phyloP scores from a whole-genome alignment of 2,888 invertebrate species.

The Drosophila leonis region DNA sequence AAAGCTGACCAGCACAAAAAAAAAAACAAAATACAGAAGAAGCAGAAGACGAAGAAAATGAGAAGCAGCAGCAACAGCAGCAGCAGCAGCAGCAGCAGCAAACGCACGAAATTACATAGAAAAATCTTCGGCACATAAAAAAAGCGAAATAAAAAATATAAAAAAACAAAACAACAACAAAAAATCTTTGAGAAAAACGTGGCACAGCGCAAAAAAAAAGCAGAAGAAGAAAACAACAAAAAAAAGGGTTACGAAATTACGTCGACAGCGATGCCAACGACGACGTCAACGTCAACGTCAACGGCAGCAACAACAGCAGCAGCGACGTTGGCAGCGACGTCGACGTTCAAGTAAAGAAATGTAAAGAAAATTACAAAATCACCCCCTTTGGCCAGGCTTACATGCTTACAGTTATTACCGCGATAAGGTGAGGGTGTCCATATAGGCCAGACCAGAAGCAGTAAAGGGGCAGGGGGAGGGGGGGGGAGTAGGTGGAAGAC shows the following conservation, averaged over 20 bases:
- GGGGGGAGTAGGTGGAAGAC: conserved; percentile 6
- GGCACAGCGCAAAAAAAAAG: conserved; percentile 40
- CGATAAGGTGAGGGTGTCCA: conserved; percentile 75
- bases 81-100: conserved; percentile 34
- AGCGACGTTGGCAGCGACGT: background rate
- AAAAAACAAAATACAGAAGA: conserved; percentile 54
- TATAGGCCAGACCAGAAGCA: conserved; percentile 15
- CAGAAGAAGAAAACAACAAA: conserved; percentile 66
- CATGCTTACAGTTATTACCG: conserved; percentile 80
- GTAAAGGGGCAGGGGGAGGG: background rate
- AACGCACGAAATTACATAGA: conserved; percentile 78
- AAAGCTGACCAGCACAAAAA: conserved; percentile 80
- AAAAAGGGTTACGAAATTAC: conserved; percentile 67
- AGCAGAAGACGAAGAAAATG: conserved; percentile 3
- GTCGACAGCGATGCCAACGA: conserved; percentile 40
- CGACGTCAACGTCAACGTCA: background rate
- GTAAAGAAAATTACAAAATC: conserved; percentile 81
- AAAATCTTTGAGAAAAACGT: conserved; percentile 44
- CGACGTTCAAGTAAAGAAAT: conserved; percentile 68
- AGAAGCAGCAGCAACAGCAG: conserved; percentile 1
- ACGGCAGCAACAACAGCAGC: conserved; percentile 1
- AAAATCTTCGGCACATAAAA: conserved; percentile 69
- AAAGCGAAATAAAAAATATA: conserved; percentile 39
- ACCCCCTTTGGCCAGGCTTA: conserved; percentile 80
- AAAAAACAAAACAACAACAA: conserved; percentile 26